Percentiles rank a stretch among this genome's conserved stretches.
phyloP scores from a whole-genome alignment of 2,797 vertebrate species.

The Menidia menidia region DNA sequence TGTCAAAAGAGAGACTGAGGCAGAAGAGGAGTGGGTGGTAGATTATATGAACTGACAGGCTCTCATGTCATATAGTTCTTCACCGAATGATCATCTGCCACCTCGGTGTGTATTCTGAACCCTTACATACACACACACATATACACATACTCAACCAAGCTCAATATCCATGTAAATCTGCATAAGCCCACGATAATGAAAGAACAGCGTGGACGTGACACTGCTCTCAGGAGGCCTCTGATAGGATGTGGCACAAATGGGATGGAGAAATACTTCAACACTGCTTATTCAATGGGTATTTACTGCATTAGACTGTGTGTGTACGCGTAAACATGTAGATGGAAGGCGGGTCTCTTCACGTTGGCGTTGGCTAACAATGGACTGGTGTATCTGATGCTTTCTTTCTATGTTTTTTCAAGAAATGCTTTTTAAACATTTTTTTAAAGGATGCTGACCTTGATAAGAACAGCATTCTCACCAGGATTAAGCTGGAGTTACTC shows the following conservation, averaged over 20 bases:
- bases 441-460: too few relatives aligned
- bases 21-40: conserved; percentile 25
- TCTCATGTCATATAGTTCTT: conserved; percentile 57
- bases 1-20: conserved; percentile 39
- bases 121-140: conserved; percentile 15
- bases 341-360: too few relatives aligned
- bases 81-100: conserved; percentile 51
- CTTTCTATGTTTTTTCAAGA: too few relatives aligned
- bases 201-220: conserved; percentile 66
- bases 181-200: conserved; percentile 69
- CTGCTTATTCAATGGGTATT: conserved; percentile 39
- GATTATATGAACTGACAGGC: conserved; percentile 55
- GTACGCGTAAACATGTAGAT: background rate
- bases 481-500: too few relatives aligned
- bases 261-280: conserved; percentile 35
- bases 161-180: conserved; percentile 68
- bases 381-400: too few relatives aligned
- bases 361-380: background rate
- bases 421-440: too few relatives aligned
- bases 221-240: conserved; percentile 40
- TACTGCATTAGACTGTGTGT: conserved; percentile 14
- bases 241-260: conserved; percentile 41
- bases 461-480: too few relatives aligned
- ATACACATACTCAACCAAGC: conserved; percentile 35
- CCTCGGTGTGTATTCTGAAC: background rate